Base-by-base conservation (phyloP, 2,797 vertebrate genomes). In the Heterohyrax brucei region DNA sequence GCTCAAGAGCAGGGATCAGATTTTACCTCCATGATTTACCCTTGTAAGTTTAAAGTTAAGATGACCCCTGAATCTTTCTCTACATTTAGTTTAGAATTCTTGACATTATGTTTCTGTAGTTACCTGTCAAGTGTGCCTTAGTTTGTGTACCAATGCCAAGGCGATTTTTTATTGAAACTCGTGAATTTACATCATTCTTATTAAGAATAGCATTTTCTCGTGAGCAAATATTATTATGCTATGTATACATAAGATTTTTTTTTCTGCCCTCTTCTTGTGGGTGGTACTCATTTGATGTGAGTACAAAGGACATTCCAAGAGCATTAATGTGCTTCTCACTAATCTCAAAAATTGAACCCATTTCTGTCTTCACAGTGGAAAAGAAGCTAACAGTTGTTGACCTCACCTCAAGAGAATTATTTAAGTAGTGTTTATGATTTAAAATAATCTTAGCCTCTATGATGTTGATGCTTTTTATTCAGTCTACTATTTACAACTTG, bases 401-500 rank as follows among this genome's bases (percentile, higher is more conserved):
- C 39, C 68, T 93, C 4, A 70, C 18, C 28, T 46, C 44, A 76
- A 89, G 9, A 72, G 73, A 92, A 87, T 85, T 95, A 82, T 59
- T 88, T 91, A 7, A 75, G 7, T 80, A 48, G 48, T 80, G 50
- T 68, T 81, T 87, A 10, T 94, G 86, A 85, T 80, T 91, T 79
- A 94, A 97, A 91, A 93, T 72, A 93, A 26, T 83, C 59, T 87
- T 73, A 95, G 68, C 13, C 66, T 59, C 68, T 68, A 10, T 95
- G 18, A 48, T 75, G 73, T 94, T 77, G 73, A 33, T 28, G 64
- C 10, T 94, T 30, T 64, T 93, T 80, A 87, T 87, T 87, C 22
- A 86, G 46, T 76, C 84, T 85, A 26, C 77, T 90, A 53, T 85
- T 96, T 85, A 80, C 68, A 18, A 72, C 10, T 87, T 86, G 50